Conservation (phyloP, 2,888 invertebrate species). For the Magallana nippona region DNA sequence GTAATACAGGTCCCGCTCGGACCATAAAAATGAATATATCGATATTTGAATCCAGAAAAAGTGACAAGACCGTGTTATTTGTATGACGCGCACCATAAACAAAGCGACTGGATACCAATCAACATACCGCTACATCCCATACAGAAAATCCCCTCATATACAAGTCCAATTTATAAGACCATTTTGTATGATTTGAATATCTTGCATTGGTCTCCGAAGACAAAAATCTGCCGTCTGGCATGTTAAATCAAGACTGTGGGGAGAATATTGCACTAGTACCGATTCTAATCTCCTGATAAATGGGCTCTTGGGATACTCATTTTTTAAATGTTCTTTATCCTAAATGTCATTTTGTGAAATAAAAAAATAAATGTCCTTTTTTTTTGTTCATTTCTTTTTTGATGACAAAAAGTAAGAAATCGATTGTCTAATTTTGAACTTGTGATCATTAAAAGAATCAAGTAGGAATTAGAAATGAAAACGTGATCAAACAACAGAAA, state of each 20-base stretch:
- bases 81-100: constrained; percentile 41
- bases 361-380: background rate
- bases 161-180: constrained; percentile 10
- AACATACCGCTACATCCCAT: constrained; percentile 8
- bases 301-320: background rate
- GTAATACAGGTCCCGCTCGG: constrained; percentile 27
- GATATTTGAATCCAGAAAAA: constrained; percentile 49
- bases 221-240: background rate
- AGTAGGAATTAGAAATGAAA: background rate
- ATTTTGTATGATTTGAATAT: constrained; percentile 15
- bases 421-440: background rate
- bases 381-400: no score
- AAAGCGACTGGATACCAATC: constrained; percentile 30
- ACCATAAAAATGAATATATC: constrained; percentile 41
- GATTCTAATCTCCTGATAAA: background rate
- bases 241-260: background rate
- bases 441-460: background rate
- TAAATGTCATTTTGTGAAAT: background rate
- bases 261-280: background rate
- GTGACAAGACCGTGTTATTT: constrained; percentile 39
- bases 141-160: constrained; percentile 20
- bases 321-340: background rate
- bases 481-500: background rate
- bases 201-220: background rate
- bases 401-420: background rate